Base-by-base conservation (phyloP, 1,140 invertebrate genomes). In the Phthorimaea operculella region DNA sequence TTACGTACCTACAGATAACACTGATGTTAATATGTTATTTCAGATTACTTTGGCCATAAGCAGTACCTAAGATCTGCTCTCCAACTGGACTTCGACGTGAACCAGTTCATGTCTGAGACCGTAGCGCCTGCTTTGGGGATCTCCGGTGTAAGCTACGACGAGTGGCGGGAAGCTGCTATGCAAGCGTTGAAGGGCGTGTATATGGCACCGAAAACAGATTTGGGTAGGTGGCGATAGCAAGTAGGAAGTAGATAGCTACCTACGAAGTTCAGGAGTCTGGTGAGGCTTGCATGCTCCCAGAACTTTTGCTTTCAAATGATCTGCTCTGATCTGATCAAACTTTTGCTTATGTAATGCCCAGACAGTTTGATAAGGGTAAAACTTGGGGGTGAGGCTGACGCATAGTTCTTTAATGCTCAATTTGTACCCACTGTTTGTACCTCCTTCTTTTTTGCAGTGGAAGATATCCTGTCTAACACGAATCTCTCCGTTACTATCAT, bases 381-480 rank as follows among this genome's bases (percentile, higher is more conserved):
- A n/a, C n/a, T n/a, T n/a, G n/a, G n/a, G n/a, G n/a, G n/a, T n/a
- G n/a, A n/a, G n/a, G n/a, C n/a, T n/a, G n/a, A n/a, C n/a, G n/a
- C n/a, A n/a, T n/a, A n/a, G n/a, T n/a, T n/a, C n/a, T n/a, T n/a
- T n/a, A n/a, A n/a, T n/a, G n/a, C 21, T 28, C 6, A 28, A 28
- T 28, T 28, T 6, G 21, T 28, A 28, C 21, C 21, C 21, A 28
- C 6, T 4, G 21, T 28, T 28, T 28, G 21, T 28, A 28, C 21
- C 6, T 28, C 6, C 21, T 28, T 28, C 10, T 60, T 52, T 55
- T 62, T 85, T 85, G 58, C 67, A 87, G 85, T 87, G 49, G 85
- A 86, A 64, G 42, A 76, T 33, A 59, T 87, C 44, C 71, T 87
- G n/a, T 60, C 77, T 33, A 74, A 73, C 39, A 86, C 81, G n/a